Evolutionary conservation across 2,888 invertebrate species (phyloP).

Genomic region (Ptilodon capucinus): DNA sequence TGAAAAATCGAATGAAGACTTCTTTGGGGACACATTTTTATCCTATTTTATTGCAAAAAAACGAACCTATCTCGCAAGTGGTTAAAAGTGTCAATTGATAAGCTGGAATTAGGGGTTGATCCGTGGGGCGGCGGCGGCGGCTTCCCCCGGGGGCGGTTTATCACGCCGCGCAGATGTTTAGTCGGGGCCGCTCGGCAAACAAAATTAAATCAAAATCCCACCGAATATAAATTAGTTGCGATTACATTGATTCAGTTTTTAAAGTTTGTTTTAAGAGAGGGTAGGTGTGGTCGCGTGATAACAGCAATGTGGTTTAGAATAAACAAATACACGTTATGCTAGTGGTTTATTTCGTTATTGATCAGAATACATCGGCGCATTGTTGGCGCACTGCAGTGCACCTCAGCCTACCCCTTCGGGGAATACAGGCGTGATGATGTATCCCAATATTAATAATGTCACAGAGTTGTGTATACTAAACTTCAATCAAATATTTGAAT

Average conservation of each 20-base stretch:
- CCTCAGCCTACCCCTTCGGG: too few relatives aligned
- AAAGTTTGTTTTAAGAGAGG: background rate
- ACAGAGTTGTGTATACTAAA: too few relatives aligned
- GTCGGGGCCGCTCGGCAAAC: conserved; percentile 29
- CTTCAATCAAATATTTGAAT: too few relatives aligned
- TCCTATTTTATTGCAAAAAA: too few relatives aligned
- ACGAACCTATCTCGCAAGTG: background rate
- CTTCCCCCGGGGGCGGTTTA: conserved; percentile 33
- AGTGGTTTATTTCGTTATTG: background rate
- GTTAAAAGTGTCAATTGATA: conserved; percentile 35
- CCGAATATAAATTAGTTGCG: conserved; percentile 31
- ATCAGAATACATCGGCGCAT: too few relatives aligned
- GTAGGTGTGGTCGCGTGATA: background rate
- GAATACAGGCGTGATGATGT: too few relatives aligned
- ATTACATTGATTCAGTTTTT: background rate
- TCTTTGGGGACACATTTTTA: too few relatives aligned
- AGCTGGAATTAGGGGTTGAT: conserved; percentile 6
- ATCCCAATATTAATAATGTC: too few relatives aligned
- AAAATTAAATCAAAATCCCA: conserved; percentile 39
- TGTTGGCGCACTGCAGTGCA: too few relatives aligned
- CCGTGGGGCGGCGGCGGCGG: background rate
- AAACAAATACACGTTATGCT: background rate
- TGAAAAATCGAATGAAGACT: too few relatives aligned
- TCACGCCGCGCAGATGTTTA: conserved; percentile 38
- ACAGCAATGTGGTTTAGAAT: background rate